These are phyloP conservation scores for Eulemur coronatus DNA, from an alignment of 2,797 vertebrate species.

Conservation along the genomic window DNA sequence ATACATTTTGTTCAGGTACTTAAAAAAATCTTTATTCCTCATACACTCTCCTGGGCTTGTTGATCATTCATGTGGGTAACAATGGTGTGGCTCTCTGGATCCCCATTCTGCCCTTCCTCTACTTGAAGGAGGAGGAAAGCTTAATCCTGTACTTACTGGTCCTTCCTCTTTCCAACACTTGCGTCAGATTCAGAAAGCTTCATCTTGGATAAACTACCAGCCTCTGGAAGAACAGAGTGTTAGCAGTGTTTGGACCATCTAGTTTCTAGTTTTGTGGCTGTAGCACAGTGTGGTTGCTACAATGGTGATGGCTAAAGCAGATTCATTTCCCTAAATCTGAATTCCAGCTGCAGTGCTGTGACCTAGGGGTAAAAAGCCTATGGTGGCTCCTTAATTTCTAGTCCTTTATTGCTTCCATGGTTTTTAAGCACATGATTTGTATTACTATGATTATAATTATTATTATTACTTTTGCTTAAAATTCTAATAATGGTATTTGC, in stretches of 20 bases:
- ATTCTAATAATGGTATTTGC: neutral
- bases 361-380: neutral
- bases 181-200: neutral
- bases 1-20: neutral
- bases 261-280: too few species aligned
- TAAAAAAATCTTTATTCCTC: neutral
- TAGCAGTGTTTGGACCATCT: rapidly evolving
- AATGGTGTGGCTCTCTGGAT: rapidly evolving
- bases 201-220: neutral
- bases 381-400: neutral
- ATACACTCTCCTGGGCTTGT: neutral
- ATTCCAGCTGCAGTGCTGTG: neutral
- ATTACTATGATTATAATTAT: neutral
- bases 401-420: neutral
- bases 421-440: neutral
- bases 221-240: neutral
- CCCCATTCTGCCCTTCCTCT: neutral
- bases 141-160: neutral
- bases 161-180: neutral
- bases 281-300: neutral
- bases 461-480: neutral
- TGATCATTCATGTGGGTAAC: too few species aligned
- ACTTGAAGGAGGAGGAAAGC: neutral
- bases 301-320: neutral
- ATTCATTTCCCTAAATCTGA: neutral